Evolutionary conservation across 2,797 vertebrate species (phyloP).

Genomic region (Bufotes viridis): DNA sequence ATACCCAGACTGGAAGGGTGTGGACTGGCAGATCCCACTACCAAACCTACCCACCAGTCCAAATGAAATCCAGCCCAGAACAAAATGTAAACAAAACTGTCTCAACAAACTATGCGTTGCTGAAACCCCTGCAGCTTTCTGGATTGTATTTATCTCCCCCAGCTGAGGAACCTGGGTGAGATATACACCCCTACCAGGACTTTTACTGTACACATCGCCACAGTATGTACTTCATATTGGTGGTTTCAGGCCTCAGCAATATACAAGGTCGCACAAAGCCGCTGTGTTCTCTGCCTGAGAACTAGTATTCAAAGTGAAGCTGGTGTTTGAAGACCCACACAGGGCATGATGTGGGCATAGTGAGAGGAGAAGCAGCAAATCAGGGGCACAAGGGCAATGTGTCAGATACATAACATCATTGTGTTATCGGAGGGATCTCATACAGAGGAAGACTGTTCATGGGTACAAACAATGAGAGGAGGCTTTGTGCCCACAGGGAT

Average conservation of each 20-base stretch:
- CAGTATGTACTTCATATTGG: background rate
- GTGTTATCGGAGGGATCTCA: slow-evolving; percentile 10
- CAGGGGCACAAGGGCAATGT: background rate
- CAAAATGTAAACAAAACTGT: too few relatives aligned
- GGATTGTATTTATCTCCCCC: too few relatives aligned
- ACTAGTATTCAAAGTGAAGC: background rate
- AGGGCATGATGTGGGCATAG: slow-evolving; percentile 11
- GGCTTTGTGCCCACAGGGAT: background rate
- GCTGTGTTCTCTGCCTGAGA: background rate
- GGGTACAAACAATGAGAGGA: background rate
- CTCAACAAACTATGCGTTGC: too few relatives aligned
- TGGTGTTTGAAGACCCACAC: slow-evolving; percentile 32
- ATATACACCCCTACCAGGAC: too few relatives aligned
- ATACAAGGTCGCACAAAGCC: background rate
- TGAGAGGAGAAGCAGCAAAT: slow-evolving; percentile 13
- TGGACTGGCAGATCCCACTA: too few relatives aligned
- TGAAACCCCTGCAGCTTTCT: too few relatives aligned
- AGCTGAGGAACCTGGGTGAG: too few relatives aligned
- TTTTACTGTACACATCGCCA: too few relatives aligned
- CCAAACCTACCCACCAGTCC: too few relatives aligned
- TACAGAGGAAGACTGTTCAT: background rate
- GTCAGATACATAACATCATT: slow-evolving; percentile 13
- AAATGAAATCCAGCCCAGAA: too few relatives aligned
- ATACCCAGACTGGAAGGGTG: too few relatives aligned
- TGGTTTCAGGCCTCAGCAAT: background rate